These are phyloP conservation scores for Proteles cristata DNA, from an alignment of 2,113 vertebrate species.

Conservation along the genomic window DNA sequence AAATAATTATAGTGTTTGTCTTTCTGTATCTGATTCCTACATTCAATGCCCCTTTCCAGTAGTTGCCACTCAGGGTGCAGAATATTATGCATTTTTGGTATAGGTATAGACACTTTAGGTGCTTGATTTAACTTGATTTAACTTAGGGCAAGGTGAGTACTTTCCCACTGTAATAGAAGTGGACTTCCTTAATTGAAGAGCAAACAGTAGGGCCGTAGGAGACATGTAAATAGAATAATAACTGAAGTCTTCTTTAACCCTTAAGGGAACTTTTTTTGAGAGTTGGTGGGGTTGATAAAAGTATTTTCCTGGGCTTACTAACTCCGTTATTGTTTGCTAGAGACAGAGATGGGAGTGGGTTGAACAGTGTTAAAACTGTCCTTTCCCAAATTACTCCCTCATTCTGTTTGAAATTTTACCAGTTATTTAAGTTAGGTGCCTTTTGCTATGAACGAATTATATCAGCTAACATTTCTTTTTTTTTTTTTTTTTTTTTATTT, in stretches of 20 bases:
- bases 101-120: neutral
- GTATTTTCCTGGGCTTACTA: neutral
- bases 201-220: neutral
- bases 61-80: neutral
- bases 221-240: neutral
- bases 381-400: neutral
- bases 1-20: neutral
- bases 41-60: neutral
- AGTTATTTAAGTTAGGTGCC: neutral
- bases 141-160: neutral
- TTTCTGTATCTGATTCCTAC: neutral
- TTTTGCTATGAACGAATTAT: slow-evolving; percentile 45
- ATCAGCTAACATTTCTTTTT: neutral
- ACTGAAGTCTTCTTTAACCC: neutral
- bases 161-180: neutral
- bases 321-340: slow-evolving; percentile 7
- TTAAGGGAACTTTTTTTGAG: slow-evolving; percentile 42
- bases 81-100: neutral
- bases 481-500: too few relatives aligned
- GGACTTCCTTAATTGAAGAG: neutral
- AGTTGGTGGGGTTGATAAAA: neutral
- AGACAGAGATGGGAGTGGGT: neutral
- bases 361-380: slow-evolving; percentile 7
- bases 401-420: slow-evolving; percentile 39
- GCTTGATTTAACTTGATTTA: slow-evolving; percentile 37